Evolutionary conservation across 2,888 invertebrate genomes (phyloP).

Genomic region (Iselma pallidipennis): DNA sequence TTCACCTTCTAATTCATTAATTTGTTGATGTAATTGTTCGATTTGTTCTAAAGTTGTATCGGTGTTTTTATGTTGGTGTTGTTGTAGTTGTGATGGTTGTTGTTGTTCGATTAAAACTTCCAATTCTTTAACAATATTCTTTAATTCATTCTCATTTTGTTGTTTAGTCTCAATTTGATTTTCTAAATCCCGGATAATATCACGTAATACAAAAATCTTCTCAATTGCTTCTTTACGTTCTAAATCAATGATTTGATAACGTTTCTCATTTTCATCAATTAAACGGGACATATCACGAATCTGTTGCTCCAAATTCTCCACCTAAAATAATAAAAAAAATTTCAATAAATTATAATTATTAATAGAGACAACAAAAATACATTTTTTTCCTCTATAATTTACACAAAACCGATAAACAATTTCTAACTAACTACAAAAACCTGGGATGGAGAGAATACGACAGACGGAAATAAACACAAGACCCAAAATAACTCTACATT

Average conservation of each 20-base stretch:
- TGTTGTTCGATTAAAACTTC: slow-evolving; percentile 56
- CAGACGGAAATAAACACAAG: not conserved
- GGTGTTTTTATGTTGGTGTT: slow-evolving; percentile 58
- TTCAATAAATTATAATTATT: not conserved
- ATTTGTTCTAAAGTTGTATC: slow-evolving; percentile 45
- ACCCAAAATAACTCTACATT: not conserved
- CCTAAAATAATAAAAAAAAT: slow-evolving; percentile 57
- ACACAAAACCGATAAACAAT: too few species aligned
- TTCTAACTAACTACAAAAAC: too few species aligned
- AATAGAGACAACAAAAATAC: not conserved
- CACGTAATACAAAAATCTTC: slow-evolving; percentile 73
- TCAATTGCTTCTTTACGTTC: slow-evolving; percentile 77
- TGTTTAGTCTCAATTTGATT: slow-evolving; percentile 71
- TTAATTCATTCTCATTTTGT: slow-evolving; percentile 64
- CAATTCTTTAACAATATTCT: slow-evolving; percentile 59
- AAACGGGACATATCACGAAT: slow-evolving; percentile 69
- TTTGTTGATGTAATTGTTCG: slow-evolving; percentile 55
- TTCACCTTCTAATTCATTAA: slow-evolving; percentile 57
- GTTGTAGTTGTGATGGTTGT: slow-evolving; percentile 26
- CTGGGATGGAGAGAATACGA: too few species aligned
- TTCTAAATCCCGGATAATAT: slow-evolving; percentile 79
- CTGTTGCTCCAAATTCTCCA: slow-evolving; percentile 78
- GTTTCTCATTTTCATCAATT: slow-evolving; percentile 64
- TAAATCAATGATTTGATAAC: slow-evolving; percentile 67
- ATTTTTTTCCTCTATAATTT: not conserved